Conservation (phyloP, 2,113 vertebrate genomes). For the Leucosticte australis region DNA sequence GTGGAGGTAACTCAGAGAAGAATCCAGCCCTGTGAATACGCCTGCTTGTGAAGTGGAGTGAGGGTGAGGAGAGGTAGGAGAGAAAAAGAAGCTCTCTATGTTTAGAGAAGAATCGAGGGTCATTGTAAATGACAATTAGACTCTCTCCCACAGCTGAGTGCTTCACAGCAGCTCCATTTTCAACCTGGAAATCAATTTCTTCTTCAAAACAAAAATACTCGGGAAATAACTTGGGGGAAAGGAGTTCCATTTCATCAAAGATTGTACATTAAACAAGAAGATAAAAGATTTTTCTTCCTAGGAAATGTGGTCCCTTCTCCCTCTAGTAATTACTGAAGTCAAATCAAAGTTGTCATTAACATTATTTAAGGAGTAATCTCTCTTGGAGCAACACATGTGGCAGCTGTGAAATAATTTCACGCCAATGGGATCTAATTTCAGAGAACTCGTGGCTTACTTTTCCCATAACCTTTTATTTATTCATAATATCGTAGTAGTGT, state of each 20-base stretch:
- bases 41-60: background rate
- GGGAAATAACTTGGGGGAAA: background rate
- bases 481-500: background rate
- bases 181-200: conserved; percentile 15
- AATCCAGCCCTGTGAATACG: background rate
- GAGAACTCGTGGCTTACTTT: background rate
- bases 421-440: conserved; percentile 7
- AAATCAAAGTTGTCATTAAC: conserved; percentile 55
- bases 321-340: conserved; percentile 37
- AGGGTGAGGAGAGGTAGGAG: background rate
- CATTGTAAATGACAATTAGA: conserved; percentile 18
- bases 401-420: background rate
- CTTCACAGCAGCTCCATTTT: background rate
- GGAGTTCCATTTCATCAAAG: conserved; percentile 19
- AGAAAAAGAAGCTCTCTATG: background rate
- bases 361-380: conserved; percentile 40
- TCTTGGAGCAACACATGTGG: background rate
- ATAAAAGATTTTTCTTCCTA: conserved; percentile 39
- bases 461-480: background rate
- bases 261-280: conserved; percentile 6
- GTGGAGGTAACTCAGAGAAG: background rate
- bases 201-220: conserved; percentile 39
- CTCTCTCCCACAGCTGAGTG: background rate
- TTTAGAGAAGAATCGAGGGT: background rate
- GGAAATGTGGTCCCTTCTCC: background rate